phyloP scores from a whole-genome alignment of 2,888 invertebrate species.

The Neuroscelio doddi region DNA sequence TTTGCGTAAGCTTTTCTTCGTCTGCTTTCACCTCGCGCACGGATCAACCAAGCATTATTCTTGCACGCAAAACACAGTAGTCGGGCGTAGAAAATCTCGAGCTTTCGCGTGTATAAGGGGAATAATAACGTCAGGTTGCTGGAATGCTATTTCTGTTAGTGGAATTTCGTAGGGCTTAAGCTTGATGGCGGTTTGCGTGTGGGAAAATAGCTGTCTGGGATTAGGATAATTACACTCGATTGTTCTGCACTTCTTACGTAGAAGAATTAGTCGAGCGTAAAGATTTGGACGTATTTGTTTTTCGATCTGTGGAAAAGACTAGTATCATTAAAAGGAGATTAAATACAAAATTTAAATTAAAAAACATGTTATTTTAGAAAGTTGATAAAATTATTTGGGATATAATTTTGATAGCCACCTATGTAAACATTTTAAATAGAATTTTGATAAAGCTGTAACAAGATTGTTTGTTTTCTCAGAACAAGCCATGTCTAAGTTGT shows the following conservation, averaged over 20 bases:
- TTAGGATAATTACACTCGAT: conserved; percentile 25
- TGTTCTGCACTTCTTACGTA: conserved; percentile 23
- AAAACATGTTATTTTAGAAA: too few relatives aligned
- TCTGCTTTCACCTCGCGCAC: not conserved
- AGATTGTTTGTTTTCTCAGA: too few relatives aligned
- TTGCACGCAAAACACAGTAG: conserved; percentile 13
- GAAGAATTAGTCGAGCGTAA: not conserved
- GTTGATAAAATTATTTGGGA: too few relatives aligned
- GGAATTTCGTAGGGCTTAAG: conserved; percentile 5
- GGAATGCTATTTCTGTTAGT: conserved; percentile 9
- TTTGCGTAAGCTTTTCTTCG: not conserved
- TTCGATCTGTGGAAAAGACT: too few relatives aligned
- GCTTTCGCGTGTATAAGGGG: not conserved
- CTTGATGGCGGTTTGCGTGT: conserved; percentile 1
- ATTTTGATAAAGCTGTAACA: too few relatives aligned
- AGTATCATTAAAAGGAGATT: too few relatives aligned
- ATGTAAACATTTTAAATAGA: too few relatives aligned
- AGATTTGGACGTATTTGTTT: too few relatives aligned
- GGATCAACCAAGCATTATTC: conserved; percentile 11
- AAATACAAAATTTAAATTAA: too few relatives aligned
- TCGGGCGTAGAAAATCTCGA: not conserved
- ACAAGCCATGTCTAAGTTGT: too few relatives aligned
- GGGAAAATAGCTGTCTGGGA: conserved; percentile 10
- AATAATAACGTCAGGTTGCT: conserved; percentile 5
- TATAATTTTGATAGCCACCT: too few relatives aligned